These are phyloP conservation scores for Diplazon laetatorius DNA, from an alignment of 2,888 invertebrate genomes.

Conservation along the genomic window DNA sequence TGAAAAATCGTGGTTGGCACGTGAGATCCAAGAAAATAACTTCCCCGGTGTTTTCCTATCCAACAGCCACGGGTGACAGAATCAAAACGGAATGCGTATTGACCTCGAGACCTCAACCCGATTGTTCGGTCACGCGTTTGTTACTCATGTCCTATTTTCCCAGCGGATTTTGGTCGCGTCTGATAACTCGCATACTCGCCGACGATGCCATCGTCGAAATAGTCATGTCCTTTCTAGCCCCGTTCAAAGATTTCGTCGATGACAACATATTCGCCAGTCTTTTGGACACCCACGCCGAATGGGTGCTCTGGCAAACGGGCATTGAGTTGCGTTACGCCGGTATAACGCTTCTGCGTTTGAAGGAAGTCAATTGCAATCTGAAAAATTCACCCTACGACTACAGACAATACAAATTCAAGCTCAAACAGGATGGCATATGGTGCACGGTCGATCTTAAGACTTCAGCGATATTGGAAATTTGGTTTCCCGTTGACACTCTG, in stretches of 20 bases:
- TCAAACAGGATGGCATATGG: constrained; percentile 94
- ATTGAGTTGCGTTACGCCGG: constrained; percentile 93
- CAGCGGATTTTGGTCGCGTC: constrained; percentile 98
- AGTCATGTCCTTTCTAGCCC: constrained; percentile 88
- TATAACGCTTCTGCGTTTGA: constrained; percentile 91
- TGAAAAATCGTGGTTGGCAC: constrained; percentile 88
- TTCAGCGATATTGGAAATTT: constrained; percentile 93
- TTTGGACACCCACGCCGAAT: constrained; percentile 90
- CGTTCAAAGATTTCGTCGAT: constrained; percentile 88
- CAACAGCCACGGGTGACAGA: constrained; percentile 69
- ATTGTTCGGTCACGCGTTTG: constrained; percentile 88
- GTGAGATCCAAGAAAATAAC: constrained; percentile 85
- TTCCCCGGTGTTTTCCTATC: constrained; percentile 80
- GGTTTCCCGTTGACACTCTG: constrained; percentile 89
- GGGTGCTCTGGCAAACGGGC: constrained; percentile 97
- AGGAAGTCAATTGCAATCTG: constrained; percentile 88
- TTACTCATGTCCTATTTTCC: constrained; percentile 98
- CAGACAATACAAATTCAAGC: constrained; percentile 85
- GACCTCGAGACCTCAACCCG: constrained; percentile 84
- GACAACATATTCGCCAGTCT: constrained; percentile 86
- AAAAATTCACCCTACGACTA: constrained; percentile 85
- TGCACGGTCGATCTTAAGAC: constrained; percentile 90
- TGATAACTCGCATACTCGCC: constrained; percentile 95
- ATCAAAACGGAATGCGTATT: constrained; percentile 80
- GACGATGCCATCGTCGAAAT: constrained; percentile 93